Evolutionary conservation across 2,888 invertebrate genomes (phyloP).

Genomic region (Mythimna impura): DNA sequence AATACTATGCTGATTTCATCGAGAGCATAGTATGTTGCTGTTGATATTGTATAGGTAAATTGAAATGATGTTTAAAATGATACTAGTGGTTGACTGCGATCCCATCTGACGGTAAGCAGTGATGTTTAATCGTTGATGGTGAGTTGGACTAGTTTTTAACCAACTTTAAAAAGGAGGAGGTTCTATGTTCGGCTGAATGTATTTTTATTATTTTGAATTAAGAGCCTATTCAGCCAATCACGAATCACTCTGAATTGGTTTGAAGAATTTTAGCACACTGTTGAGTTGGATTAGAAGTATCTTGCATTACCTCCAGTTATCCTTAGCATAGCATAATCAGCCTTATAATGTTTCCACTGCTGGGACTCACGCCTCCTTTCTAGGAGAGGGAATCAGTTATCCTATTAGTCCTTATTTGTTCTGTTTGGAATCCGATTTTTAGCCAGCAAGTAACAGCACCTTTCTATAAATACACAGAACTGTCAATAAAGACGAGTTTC

Average conservation of each 20-base stretch:
- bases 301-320: neutral
- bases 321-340: neutral
- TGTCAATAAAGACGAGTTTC: conserved; percentile 20
- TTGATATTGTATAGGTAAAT: neutral
- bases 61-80: neutral
- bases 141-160: too few relatives aligned
- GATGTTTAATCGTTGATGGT: too few relatives aligned
- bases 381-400: neutral
- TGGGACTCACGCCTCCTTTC: too few relatives aligned
- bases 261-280: neutral
- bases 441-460: neutral
- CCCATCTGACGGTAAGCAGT: too few relatives aligned
- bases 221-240: too few relatives aligned
- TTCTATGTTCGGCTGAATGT: too few relatives aligned
- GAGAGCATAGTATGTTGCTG: neutral
- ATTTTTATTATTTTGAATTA: too few relatives aligned
- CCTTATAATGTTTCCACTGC: too few relatives aligned
- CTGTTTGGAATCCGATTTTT: too few relatives aligned
- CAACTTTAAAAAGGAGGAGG: too few relatives aligned
- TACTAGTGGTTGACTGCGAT: too few relatives aligned
- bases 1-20: conserved; percentile 7
- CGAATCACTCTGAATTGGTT: neutral
- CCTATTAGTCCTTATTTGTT: neutral
- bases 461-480: conserved; percentile 3
- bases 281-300: neutral